Conservation (phyloP, 2,113 vertebrate species). For the Hucho hucho region DNA sequence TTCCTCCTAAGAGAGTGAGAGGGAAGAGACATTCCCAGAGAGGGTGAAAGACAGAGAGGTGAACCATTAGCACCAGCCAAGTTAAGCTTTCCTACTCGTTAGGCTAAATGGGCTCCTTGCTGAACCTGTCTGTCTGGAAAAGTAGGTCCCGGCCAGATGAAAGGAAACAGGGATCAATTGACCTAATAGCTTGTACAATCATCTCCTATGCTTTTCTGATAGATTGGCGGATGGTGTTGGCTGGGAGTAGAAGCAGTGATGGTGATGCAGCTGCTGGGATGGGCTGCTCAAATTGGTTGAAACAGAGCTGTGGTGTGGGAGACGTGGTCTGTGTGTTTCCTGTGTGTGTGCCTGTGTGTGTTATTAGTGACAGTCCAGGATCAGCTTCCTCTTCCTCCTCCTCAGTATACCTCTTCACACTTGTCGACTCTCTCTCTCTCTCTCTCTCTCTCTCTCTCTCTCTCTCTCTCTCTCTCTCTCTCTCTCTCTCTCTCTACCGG, state of each 20-base stretch:
- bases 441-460: too few species aligned
- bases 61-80: slow-evolving; percentile 17
- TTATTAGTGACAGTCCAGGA: too few species aligned
- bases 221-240: slow-evolving; percentile 33
- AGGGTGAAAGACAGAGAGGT: slow-evolving; percentile 12
- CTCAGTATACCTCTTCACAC: too few species aligned
- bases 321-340: too few species aligned
- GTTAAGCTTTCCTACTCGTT: slow-evolving; percentile 41
- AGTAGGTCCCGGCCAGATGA: slow-evolving; percentile 47
- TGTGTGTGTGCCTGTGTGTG: too few species aligned
- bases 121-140: slow-evolving; percentile 54
- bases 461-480: not conserved
- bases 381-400: too few species aligned
- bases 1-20: not conserved
- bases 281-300: slow-evolving; percentile 57
- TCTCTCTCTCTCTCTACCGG: slow-evolving; percentile 1
- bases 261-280: slow-evolving; percentile 19
- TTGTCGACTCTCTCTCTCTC: too few species aligned
- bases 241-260: slow-evolving; percentile 8
- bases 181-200: slow-evolving; percentile 65
- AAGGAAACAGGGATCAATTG: slow-evolving; percentile 64
- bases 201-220: slow-evolving; percentile 64
- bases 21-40: not conserved
- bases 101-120: slow-evolving; percentile 43
- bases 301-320: slow-evolving; percentile 7